These are phyloP conservation scores for Anoplolepis gracilipes DNA, from an alignment of 1,140 invertebrate genomes.

Conservation along the genomic window DNA sequence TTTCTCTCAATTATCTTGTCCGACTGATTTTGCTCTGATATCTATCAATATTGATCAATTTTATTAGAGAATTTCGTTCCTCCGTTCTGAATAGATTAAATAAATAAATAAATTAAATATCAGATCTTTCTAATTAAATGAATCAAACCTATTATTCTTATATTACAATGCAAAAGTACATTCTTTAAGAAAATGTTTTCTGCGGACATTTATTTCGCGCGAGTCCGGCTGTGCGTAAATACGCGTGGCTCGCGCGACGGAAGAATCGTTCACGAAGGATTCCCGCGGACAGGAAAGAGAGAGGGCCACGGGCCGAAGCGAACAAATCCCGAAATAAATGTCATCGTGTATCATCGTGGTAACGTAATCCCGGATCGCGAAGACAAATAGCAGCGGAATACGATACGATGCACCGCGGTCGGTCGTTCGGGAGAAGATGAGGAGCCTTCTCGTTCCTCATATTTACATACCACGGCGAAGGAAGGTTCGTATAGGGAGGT, in stretches of 20 bases:
- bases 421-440: constrained; percentile 67
- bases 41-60: too few species aligned
- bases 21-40: too few species aligned
- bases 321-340: constrained; percentile 77
- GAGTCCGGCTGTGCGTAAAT: constrained; percentile 13
- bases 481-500: constrained; percentile 50
- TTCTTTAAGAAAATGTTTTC: constrained; percentile 1
- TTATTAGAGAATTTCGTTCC: too few species aligned
- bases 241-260: constrained; percentile 65
- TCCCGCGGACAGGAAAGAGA: constrained; percentile 21
- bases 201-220: constrained; percentile 19
- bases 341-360: constrained; percentile 78
- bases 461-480: constrained; percentile 73
- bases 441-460: constrained; percentile 70
- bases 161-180: not conserved
- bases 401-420: constrained; percentile 76
- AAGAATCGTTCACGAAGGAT: constrained; percentile 62
- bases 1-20: too few species aligned
- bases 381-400: constrained; percentile 76
- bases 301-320: constrained; percentile 57
- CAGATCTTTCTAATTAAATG: not conserved
- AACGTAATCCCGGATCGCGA: constrained; percentile 76
- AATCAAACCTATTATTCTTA: not conserved
- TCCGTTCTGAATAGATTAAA: too few species aligned
- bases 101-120: not conserved